Evolutionary conservation across 2,113 vertebrate species (phyloP).

Genomic region (Phoxinus phoxinus): DNA sequence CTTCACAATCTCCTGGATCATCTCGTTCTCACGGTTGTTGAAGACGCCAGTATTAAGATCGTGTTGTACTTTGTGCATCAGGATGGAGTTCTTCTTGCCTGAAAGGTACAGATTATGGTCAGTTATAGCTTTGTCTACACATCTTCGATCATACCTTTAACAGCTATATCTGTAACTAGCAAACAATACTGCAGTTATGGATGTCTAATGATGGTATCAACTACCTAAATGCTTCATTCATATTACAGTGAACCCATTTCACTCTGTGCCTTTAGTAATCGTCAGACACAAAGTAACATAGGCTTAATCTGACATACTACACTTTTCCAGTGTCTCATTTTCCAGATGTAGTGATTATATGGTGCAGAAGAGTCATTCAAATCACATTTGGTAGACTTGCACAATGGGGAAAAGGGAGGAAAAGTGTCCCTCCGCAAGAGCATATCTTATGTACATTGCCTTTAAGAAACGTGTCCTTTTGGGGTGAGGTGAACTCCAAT

Average conservation of each 20-base stretch:
- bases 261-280: background rate
- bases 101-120: conserved; percentile 40
- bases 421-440: background rate
- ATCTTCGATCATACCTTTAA: background rate
- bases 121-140: background rate
- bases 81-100: conserved; percentile 97
- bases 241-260: background rate
- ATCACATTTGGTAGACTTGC: background rate
- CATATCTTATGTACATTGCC: background rate
- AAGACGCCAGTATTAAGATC: conserved; percentile 96
- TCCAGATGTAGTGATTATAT: background rate
- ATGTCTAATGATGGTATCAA: background rate
- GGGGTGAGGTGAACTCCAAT: background rate
- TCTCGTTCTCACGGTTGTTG: conserved; percentile 98
- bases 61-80: conserved; percentile 97
- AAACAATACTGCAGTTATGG: background rate
- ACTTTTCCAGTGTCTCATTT: background rate
- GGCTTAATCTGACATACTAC: background rate
- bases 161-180: background rate
- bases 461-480: background rate
- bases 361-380: background rate
- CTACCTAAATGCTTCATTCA: background rate
- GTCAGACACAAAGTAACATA: background rate
- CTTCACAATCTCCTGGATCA: conserved; percentile 98
- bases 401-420: background rate